phyloP scores from a whole-genome alignment of 2,113 vertebrate species.

The Mystacornis crossleyi region DNA sequence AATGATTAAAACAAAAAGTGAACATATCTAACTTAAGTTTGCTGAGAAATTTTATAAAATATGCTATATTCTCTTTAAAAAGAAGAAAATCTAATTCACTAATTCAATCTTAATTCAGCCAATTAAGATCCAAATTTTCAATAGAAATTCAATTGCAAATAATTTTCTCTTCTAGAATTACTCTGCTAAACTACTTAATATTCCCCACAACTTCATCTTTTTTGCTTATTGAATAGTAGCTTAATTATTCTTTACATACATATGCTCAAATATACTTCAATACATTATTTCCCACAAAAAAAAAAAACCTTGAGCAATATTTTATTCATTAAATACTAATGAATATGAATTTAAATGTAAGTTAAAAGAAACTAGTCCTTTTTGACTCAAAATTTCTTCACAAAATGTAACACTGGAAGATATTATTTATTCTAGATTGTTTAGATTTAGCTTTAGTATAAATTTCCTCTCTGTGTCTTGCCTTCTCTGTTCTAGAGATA shows the following conservation, averaged over 20 bases:
- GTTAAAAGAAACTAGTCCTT: background rate
- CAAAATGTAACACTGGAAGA: background rate
- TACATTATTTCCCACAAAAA: background rate
- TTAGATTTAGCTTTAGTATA: background rate
- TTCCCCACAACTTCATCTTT: background rate
- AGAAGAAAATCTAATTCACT: background rate
- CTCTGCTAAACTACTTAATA: background rate
- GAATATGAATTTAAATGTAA: background rate
- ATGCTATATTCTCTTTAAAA: background rate
- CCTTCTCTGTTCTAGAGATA: background rate
- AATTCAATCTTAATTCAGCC: background rate
- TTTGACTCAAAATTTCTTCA: background rate
- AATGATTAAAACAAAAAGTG: background rate
- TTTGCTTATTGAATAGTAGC: background rate
- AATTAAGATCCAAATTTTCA: background rate
- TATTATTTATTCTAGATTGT: background rate
- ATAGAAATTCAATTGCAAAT: background rate
- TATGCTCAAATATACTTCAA: background rate
- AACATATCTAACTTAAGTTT: background rate
- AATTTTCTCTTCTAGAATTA: background rate
- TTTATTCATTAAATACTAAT: background rate
- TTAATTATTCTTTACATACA: background rate
- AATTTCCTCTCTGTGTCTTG: background rate
- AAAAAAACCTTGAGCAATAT: background rate
- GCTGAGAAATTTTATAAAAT: background rate